Evolutionary conservation across 2,113 vertebrate species (phyloP), one percentile per base, ranked within the genome.

Genomic region (Marmota monax): DNA sequence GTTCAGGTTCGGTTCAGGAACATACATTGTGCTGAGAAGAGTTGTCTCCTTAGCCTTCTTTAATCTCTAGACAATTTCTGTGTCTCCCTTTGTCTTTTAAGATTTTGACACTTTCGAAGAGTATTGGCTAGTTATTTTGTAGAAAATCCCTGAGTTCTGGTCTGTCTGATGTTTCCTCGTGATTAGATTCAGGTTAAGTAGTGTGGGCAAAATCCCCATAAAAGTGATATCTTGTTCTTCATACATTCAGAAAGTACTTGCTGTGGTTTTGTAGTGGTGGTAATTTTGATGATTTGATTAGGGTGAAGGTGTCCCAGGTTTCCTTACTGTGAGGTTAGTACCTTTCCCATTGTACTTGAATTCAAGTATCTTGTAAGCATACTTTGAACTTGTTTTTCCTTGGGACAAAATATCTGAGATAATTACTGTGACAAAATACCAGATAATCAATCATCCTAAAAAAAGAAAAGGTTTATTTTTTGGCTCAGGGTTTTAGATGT

Each of bases 331-430:
- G 27, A 69, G 61, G 56, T 80, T 74, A 58, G 10, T 94, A 34
- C 27, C 45, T 65, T 93, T 53, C 25, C 22, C 45, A 76, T 90
- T 79, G 48, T 5, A 27, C 10, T 88, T 53, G 45, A 77, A 5
- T 39, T 45, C 45, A 73, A 58, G 39, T 73, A 37, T 91, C 42
- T 93, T 93, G 12, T 45, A 23, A 63, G 39, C 76, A 92, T 32
- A 84, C 58, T 96, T 74, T 84, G 13, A 92, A 32, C 84, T 25
- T 95, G 2, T 84, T 92, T 93, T 74, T 69, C 32, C 32, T 69
- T 69, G 67, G 34, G 67, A 6, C 67, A 69, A 34, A 69, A 69
- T 69, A 17, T 6, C 32, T 34, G 34, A 34, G 65, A 69, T 34
- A 16, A 69, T 45, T 9, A 45, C 67, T 69, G 67, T n/a, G 67